phyloP scores from a whole-genome alignment of 2,113 vertebrate species.

The Callorhinus ursinus region DNA sequence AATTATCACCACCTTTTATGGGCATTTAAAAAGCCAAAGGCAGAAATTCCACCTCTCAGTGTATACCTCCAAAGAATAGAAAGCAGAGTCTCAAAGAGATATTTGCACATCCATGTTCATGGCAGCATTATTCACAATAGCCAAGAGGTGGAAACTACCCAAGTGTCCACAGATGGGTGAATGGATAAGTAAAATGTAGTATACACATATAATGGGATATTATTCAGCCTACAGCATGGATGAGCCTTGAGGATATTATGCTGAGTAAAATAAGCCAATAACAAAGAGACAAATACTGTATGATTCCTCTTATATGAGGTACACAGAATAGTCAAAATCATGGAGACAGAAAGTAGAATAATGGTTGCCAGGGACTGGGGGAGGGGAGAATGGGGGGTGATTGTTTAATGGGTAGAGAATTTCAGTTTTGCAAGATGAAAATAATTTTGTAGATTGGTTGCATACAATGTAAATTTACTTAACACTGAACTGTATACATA shows the following conservation, averaged over 20 bases:
- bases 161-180: neutral
- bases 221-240: neutral
- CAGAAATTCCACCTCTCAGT: neutral
- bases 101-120: neutral
- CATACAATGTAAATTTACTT: neutral
- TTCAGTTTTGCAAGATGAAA: conserved; percentile 50
- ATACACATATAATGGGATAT: neutral
- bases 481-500: neutral
- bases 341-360: neutral
- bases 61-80: neutral
- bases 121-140: neutral
- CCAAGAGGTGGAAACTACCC: neutral
- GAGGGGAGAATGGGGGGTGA: neutral
- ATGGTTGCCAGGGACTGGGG: neutral
- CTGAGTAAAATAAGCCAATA: neutral
- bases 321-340: neutral
- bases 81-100: neutral
- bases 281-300: neutral
- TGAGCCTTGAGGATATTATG: neutral
- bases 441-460: neutral
- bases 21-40: neutral
- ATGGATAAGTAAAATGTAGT: neutral
- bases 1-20: neutral
- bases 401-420: neutral
- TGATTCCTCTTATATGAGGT: neutral